phyloP scores from a whole-genome alignment of 2,113 vertebrate species.

The Muntiacus reevesi region DNA sequence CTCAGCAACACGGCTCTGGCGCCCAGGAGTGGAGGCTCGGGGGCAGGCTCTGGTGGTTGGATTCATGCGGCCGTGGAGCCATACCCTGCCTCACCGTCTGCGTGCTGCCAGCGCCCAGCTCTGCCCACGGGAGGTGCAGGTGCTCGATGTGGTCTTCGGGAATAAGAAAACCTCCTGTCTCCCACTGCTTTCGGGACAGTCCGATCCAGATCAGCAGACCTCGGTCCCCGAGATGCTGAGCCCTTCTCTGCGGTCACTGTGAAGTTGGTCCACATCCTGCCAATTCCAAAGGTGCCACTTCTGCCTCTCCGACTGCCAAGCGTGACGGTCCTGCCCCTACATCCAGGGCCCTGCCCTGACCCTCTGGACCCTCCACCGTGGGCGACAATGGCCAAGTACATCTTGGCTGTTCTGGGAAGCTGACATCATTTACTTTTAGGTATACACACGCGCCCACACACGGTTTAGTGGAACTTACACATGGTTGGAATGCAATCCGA shows the following conservation, averaged over 20 bases:
- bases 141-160: not conserved
- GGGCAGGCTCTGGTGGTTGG: not conserved
- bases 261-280: not conserved
- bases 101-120: not conserved
- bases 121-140: not conserved
- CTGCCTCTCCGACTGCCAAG: not conserved
- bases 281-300: not conserved
- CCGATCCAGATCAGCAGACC: not conserved
- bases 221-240: not conserved
- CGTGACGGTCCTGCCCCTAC: rapidly evolving
- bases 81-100: not conserved
- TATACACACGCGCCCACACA: not conserved
- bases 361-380: rapidly evolving
- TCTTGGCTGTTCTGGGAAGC: not conserved
- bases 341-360: not conserved
- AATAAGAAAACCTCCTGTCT: not conserved
- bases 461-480: not conserved
- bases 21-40: not conserved
- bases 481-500: not conserved
- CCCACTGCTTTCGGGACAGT: not conserved
- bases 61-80: not conserved
- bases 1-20: not conserved
- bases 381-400: not conserved
- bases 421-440: not conserved
- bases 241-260: not conserved